phyloP scores from a whole-genome alignment of 2,888 invertebrate genomes.

The Chymomyza fuscimana region DNA sequence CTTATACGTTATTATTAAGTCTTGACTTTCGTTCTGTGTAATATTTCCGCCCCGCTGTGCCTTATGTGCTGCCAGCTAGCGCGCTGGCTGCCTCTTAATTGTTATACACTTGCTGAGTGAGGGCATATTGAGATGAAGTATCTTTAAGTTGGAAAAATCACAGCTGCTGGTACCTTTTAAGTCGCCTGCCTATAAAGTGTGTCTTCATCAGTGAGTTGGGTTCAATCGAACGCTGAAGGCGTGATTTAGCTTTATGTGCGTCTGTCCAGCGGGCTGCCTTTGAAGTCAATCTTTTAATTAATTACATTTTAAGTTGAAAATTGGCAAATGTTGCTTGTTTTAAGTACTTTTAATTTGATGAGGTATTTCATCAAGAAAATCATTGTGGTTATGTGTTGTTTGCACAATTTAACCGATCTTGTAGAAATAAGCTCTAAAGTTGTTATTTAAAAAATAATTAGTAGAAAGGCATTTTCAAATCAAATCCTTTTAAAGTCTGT shows the following conservation, averaged over 20 bases:
- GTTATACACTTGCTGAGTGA: background rate
- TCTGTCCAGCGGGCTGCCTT: background rate
- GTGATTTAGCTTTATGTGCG: background rate
- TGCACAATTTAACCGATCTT: no score
- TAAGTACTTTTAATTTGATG: background rate
- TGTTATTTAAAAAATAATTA: no score
- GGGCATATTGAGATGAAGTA: background rate
- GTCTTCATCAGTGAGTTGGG: no score
- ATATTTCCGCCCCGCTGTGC: background rate
- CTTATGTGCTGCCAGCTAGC: background rate
- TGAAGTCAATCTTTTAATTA: background rate
- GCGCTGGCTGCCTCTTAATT: background rate
- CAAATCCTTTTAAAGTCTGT: no score
- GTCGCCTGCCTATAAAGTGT: no score
- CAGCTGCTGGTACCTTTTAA: background rate
- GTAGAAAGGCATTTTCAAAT: no score
- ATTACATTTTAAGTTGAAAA: background rate
- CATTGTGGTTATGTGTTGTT: no score
- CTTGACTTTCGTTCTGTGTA: background rate
- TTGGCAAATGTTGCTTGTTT: background rate
- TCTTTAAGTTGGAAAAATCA: background rate
- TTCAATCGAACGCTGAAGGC: no score
- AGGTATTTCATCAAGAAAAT: no score
- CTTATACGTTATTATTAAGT: background rate
- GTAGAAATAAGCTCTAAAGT: no score